phyloP scores from a whole-genome alignment of 2,113 vertebrate species.

The Crotalus viridis region DNA sequence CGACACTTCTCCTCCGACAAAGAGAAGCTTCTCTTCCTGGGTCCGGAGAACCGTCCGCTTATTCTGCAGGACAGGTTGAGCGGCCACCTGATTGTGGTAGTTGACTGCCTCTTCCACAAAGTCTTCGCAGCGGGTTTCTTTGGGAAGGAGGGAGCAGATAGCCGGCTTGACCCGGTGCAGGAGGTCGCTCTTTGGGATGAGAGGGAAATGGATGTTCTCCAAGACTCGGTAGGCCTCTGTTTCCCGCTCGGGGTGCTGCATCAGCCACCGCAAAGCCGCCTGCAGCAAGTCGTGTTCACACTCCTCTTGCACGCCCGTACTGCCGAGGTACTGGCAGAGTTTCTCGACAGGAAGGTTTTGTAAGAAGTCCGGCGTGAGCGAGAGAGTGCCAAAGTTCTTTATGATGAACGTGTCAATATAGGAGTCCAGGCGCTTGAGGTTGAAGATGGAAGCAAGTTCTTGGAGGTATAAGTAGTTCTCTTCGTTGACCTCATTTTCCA shows the following conservation, averaged over 20 bases:
- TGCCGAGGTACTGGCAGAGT: slow-evolving; percentile 82
- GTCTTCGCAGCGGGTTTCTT: slow-evolving; percentile 77
- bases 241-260: slow-evolving; percentile 78
- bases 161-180: slow-evolving; percentile 79
- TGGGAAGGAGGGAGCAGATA: slow-evolving; percentile 78
- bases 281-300: slow-evolving; percentile 86
- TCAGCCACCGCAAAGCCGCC: slow-evolving; percentile 87
- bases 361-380: slow-evolving; percentile 84
- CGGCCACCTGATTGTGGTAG: slow-evolving; percentile 81
- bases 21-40: slow-evolving; percentile 79
- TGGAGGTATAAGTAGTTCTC: slow-evolving; percentile 94
- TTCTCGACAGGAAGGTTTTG: slow-evolving; percentile 82
- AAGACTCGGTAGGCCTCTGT: slow-evolving; percentile 78
- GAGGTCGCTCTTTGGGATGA: slow-evolving; percentile 85
- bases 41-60: slow-evolving; percentile 76
- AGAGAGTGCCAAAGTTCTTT: slow-evolving; percentile 80
- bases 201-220: slow-evolving; percentile 84
- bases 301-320: slow-evolving; percentile 81
- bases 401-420: slow-evolving; percentile 90
- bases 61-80: slow-evolving; percentile 87
- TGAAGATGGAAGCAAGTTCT: slow-evolving; percentile 89
- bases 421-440: slow-evolving; percentile 83
- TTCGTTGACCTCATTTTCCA: slow-evolving; percentile 88
- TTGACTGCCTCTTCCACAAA: slow-evolving; percentile 85
- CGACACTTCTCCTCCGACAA: slow-evolving; percentile 90